These are phyloP conservation scores for Platysternon megacephalum DNA, from an alignment of 2,113 vertebrate genomes.

Conservation along the genomic window DNA sequence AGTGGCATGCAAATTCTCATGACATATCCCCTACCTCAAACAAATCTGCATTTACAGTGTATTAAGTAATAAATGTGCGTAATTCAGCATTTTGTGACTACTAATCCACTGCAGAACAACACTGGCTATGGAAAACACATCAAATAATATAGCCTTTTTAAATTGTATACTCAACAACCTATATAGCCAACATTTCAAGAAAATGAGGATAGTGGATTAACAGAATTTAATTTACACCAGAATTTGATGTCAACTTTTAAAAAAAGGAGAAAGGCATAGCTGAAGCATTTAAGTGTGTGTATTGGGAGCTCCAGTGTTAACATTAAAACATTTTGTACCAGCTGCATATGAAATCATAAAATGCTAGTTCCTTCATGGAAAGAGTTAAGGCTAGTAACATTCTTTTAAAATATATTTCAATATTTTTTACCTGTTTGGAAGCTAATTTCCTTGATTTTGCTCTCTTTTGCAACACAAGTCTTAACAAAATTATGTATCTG, in stretches of 20 bases:
- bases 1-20: not conserved
- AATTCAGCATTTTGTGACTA: not conserved
- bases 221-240: accelerated
- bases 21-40: not conserved
- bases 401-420: not conserved
- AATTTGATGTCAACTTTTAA: not conserved
- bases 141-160: not conserved
- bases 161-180: not conserved
- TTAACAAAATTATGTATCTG: not conserved
- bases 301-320: not conserved
- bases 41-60: not conserved
- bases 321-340: not conserved
- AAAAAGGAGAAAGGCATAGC: not conserved
- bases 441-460: not conserved
- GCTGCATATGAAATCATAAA: not conserved
- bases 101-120: not conserved
- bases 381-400: not conserved
- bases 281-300: not conserved
- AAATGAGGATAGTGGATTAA: not conserved
- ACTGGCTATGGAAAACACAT: not conserved
- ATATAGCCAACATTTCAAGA: not conserved
- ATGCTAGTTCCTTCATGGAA: not conserved
- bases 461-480: not conserved
- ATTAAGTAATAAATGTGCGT: not conserved
- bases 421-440: not conserved